These are phyloP conservation scores for Arenicola marina DNA, from an alignment of 2,888 invertebrate genomes.

Conservation along the genomic window DNA sequence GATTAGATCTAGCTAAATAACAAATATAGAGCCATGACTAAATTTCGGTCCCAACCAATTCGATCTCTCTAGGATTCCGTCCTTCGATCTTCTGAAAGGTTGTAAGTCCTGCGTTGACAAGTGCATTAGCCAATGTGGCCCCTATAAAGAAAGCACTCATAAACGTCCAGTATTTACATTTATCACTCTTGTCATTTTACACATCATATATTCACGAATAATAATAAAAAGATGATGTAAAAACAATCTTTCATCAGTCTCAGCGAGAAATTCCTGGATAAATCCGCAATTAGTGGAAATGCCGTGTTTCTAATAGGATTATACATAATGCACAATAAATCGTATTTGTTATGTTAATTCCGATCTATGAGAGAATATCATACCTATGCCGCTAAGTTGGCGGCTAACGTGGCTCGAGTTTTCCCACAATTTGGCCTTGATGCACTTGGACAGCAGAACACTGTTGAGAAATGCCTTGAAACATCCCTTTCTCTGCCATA, in stretches of 20 bases:
- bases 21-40: not conserved
- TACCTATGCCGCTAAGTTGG: slow-evolving; percentile 73
- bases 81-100: slow-evolving; percentile 70
- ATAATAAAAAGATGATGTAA: not conserved
- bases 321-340: too few relatives aligned
- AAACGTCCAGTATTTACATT: not conserved
- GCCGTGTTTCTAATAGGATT: not conserved
- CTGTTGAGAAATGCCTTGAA: slow-evolving; percentile 66
- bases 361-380: too few relatives aligned
- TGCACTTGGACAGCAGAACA: slow-evolving; percentile 71
- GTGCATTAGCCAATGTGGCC: slow-evolving; percentile 68
- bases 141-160: slow-evolving; percentile 59
- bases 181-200: not conserved
- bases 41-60: slow-evolving; percentile 62
- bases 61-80: slow-evolving; percentile 75
- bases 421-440: slow-evolving; percentile 75
- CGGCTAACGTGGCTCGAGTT: slow-evolving; percentile 72
- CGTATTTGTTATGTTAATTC: too few relatives aligned
- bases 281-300: not conserved
- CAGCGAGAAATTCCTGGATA: not conserved
- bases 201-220: not conserved
- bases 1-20: not conserved
- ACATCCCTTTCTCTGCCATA: slow-evolving; percentile 61
- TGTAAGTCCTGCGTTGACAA: slow-evolving; percentile 72
- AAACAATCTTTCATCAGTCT: not conserved